Evolutionary conservation across 2,888 invertebrate species (phyloP), one percentile per base, ranked within the genome.

Genomic region (Ceraclea dissimilis): DNA sequence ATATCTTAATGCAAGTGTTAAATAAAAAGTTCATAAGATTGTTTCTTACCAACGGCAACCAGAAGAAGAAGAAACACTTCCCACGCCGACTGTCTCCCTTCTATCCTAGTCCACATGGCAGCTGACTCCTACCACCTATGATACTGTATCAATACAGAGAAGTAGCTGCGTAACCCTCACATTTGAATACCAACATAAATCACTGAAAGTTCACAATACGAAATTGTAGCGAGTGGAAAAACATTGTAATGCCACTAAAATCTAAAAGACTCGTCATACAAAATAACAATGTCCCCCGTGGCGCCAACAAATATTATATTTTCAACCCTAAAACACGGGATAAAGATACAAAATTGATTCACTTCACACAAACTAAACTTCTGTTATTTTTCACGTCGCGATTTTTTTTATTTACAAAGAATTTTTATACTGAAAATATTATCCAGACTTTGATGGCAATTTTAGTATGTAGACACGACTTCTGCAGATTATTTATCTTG

Each of bases 1-100:
- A 26, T 26, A 6, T 26, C 19, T 46, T 46, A 46, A 46, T 46
- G 46, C 20, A 19, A 2, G 46, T 20, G 39, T 51, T 57, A 59
- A 56, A 59, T 51, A 59, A 53, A 56, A 54, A 17, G 48, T 49
- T 19, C 39, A 43, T 56, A 59, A 59, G 18, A 59, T 47, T 52
- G 20, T 34, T 34, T 56, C 56, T 59, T 46, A 56, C 59, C 59
- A 34, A 48, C 53, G 49, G 53, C 51, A 11, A 56, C 53, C 54
- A 53, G 48, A 52, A 59, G 33, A 26, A 49, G 34, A 34, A 49
- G 49, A 21, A 59, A 49, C 2, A 47, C 49, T 16, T 31, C 46
- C 2, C 46, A 46, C 19, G 4, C 46, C 46, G 43, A 13, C 6
- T 13, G 43, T 13, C 6, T 13, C n/a, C 43, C 43, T 16, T 13